Base-by-base conservation (phyloP, 2,113 vertebrate genomes). In the Salvelinus alpinus region DNA sequence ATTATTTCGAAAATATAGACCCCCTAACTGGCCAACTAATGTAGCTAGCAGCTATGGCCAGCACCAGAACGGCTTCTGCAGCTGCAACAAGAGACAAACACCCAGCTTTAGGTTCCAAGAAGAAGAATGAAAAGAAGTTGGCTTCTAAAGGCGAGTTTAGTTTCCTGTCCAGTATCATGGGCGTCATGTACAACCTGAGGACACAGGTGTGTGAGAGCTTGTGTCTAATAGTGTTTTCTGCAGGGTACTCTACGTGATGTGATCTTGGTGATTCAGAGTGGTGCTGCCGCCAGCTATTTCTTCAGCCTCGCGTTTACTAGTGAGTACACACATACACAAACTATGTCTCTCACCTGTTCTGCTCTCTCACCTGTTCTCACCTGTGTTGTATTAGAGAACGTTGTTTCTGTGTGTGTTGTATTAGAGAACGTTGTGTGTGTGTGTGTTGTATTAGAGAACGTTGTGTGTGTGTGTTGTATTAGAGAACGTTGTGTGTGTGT, bases 281-380 rank as follows among this genome's bases (percentile, higher is more conserved):
- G 97, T 99, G 22, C 94, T 5, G 95, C 96, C 73, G 97, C 97
- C 67, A 99, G 97, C 87, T 96, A 97, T 82, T 97, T 98, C 90
- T 99, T 99, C 93, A 97, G 95, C 90, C 94, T 99, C 88, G 98
- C 98, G 96, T 99, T 98, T 88, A 98, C 97, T 78, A 97, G 97
- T 99, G 93, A 96, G 96, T 93, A 70, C 38, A 70, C 31, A 31
- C 20, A 68, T 9, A 27, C 25, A 27, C 64, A 27, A 7, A 18
- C 18, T 5, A 1, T 14, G 31, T 34, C 3, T 70, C 0, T 38
- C 87, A 91, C 67, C 74, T 91, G 59, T 85, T 92, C 75, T 89
- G 97, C 24, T 24, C 24, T 24, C 24, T 24, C 24, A 24, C 24
- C 24, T 24, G 24, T 24, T 24, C 24, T 24, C 24, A 24, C 24